phyloP scores from a whole-genome alignment of 2,113 vertebrate species.

The Catharus minimus region DNA sequence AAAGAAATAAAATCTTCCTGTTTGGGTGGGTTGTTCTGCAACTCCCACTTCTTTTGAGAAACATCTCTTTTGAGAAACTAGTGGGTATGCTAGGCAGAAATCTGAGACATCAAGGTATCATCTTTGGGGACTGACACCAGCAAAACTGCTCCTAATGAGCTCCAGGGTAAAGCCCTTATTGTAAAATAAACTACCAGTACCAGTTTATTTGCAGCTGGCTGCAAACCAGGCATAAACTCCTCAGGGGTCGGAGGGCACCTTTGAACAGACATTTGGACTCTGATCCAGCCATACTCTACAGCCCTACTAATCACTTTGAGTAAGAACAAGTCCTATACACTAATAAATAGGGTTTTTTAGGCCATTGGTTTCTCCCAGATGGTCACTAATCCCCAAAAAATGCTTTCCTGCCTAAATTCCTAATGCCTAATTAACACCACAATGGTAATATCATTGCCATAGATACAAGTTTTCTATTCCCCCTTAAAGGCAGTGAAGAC shows the following conservation, averaged over 20 bases:
- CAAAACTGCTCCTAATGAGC: not conserved
- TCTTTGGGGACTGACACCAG: not conserved
- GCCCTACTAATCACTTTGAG: not conserved
- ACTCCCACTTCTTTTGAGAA: not conserved
- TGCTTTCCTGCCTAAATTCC: not conserved
- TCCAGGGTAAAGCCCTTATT: not conserved
- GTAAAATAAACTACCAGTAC: not conserved
- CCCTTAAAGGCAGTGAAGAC: not conserved
- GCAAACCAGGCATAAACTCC: not conserved
- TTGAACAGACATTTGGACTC: accelerated
- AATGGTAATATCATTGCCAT: not conserved
- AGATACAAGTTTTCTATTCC: not conserved
- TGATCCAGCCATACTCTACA: not conserved
- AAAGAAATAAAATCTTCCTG: not conserved
- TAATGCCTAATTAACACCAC: not conserved
- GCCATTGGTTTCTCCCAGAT: not conserved
- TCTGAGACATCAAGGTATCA: not conserved
- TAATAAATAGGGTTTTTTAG: not conserved
- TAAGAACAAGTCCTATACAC: not conserved
- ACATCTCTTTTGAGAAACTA: not conserved
- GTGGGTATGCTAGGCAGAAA: not conserved
- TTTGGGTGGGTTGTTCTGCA: not conserved
- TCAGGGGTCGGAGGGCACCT: accelerated
- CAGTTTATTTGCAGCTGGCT: not conserved
- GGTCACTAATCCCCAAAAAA: constrained; percentile 26